Conservation (phyloP, 2,113 vertebrate genomes). For the Columba livia region DNA sequence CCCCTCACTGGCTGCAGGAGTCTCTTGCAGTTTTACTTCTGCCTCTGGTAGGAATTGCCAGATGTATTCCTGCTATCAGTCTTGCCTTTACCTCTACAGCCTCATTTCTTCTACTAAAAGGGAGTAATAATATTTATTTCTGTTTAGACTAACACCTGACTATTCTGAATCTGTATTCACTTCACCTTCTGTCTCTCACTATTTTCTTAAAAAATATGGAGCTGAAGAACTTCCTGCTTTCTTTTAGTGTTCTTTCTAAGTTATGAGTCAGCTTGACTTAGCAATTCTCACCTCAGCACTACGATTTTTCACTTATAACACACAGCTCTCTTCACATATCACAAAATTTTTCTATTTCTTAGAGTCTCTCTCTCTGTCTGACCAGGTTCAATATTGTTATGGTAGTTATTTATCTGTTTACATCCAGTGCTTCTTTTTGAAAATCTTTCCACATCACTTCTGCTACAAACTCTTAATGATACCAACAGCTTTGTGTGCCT, state of each 20-base stretch:
- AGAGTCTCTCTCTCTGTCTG: not conserved
- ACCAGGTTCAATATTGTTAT: not conserved
- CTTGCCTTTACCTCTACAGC: not conserved
- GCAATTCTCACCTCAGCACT: slow-evolving; percentile 21
- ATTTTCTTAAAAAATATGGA: not conserved
- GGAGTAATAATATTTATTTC: not conserved
- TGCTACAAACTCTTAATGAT: not conserved
- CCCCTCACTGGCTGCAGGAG: not conserved
- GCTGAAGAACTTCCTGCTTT: not conserved
- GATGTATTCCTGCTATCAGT: not conserved
- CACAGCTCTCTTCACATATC: not conserved
- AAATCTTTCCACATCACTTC: not conserved
- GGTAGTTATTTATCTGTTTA: slow-evolving; percentile 24
- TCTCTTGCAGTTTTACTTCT: not conserved
- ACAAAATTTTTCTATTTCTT: not conserved
- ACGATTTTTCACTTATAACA: not conserved
- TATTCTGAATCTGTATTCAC: not conserved
- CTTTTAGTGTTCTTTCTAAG: not conserved
- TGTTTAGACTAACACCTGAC: not conserved
- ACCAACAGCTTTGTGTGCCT: not conserved
- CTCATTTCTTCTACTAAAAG: not conserved
- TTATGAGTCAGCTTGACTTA: slow-evolving; percentile 16
- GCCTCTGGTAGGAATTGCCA: not conserved
- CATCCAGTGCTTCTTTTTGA: not conserved
- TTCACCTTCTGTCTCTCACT: not conserved